A percentile compares a stretch with the other conserved stretches of the same genome.
Evolutionary conservation across 2,797 vertebrate species (phyloP).

Genomic region (Cirrhinus molitorella): DNA sequence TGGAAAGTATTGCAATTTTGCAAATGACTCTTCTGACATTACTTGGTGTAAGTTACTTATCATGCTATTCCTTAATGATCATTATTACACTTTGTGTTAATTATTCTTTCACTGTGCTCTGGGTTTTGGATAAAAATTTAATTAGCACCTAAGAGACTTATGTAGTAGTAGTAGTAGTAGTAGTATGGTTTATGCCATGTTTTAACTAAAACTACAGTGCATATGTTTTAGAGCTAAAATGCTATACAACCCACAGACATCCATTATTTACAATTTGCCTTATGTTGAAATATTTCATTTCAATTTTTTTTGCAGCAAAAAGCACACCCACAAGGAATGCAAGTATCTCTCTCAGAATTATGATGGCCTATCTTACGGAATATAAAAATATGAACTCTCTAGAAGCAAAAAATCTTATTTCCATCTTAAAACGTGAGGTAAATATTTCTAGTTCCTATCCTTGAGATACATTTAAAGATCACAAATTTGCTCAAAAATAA

Average conservation of each 20-base stretch:
- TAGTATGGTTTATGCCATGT: neutral
- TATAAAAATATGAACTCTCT: slow-evolving; percentile 63
- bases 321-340: slow-evolving; percentile 62
- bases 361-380: neutral
- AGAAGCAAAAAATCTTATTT: slow-evolving; percentile 59
- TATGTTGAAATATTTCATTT: neutral
- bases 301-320: slow-evolving; percentile 59
- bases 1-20: slow-evolving; percentile 63
- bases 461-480: neutral
- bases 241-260: too few species aligned
- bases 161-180: neutral
- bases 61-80: neutral
- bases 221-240: neutral
- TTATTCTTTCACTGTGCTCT: neutral
- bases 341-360: slow-evolving; percentile 68
- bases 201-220: neutral
- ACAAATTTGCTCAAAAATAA: neutral
- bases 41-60: slow-evolving; percentile 64
- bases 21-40: slow-evolving; percentile 30
- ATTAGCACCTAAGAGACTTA: neutral
- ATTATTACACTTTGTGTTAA: neutral
- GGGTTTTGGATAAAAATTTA: neutral
- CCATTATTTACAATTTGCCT: neutral
- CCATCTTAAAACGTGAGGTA: slow-evolving; percentile 63
- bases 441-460: neutral